These are phyloP conservation scores for Drosophila ambigua DNA, from an alignment of 1,140 invertebrate genomes.

Conservation along the genomic window DNA sequence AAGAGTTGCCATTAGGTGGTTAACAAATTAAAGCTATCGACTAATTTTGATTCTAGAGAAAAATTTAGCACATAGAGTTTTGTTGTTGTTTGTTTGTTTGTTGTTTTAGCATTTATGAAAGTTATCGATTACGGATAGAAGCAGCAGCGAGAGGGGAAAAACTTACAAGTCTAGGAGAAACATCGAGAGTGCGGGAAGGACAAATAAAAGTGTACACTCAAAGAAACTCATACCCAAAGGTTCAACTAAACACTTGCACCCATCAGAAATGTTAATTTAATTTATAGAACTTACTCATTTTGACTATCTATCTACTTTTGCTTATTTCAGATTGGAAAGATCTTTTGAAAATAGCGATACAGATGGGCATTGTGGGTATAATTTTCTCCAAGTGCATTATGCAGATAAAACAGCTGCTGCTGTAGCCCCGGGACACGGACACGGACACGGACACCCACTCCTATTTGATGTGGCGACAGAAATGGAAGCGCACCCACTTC, in stretches of 20 bases:
- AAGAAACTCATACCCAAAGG: no score
- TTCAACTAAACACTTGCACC: no score
- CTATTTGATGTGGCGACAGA: constrained; percentile 82
- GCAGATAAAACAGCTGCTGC: no score
- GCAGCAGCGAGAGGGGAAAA: constrained; percentile 30
- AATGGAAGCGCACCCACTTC: constrained; percentile 81
- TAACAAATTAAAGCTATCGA: constrained; percentile 59
- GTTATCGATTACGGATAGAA: constrained; percentile 12
- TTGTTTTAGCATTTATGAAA: constrained; percentile 5
- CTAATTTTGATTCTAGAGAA: constrained; percentile 74
- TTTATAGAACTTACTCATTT: no score
- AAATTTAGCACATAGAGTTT: constrained; percentile 69
- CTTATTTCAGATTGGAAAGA: no score
- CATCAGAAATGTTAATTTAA: no score
- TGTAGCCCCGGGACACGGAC: no score
- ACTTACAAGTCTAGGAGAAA: constrained; percentile 35
- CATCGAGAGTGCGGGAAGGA: not conserved
- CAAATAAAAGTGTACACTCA: no score
- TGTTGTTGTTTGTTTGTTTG: not conserved
- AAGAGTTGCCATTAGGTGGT: constrained; percentile 57
- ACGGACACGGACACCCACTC: not conserved
- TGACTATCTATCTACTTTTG: no score
- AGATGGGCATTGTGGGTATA: no score
- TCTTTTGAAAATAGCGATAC: no score
- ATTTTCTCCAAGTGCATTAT: no score